phyloP scores from a whole-genome alignment of 1,140 invertebrate species.

The Vanessa tameamea region DNA sequence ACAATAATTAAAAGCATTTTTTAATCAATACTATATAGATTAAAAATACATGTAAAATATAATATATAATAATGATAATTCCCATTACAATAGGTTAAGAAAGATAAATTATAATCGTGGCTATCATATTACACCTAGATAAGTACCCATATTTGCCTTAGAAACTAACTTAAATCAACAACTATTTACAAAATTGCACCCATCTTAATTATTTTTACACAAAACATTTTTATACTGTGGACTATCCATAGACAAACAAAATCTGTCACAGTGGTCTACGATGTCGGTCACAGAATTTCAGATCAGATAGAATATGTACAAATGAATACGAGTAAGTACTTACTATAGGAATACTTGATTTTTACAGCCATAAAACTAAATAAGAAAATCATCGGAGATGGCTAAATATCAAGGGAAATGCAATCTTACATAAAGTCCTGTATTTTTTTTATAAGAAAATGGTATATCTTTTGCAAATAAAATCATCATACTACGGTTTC shows the following conservation, averaged over 20 bases:
- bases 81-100: not conserved
- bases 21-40: not conserved
- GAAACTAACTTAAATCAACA: slow-evolving; percentile 19
- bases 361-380: no score
- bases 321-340: no score
- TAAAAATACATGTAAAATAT: slow-evolving; percentile 8
- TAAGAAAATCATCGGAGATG: no score
- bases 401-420: no score
- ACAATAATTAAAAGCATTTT: slow-evolving; percentile 6
- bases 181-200: slow-evolving; percentile 25
- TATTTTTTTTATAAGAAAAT: no score
- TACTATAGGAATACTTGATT: no score
- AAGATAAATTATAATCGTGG: slow-evolving; percentile 14
- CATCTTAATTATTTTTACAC: slow-evolving; percentile 4
- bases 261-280: no score
- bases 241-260: not conserved
- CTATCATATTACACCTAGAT: slow-evolving; percentile 14
- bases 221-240: not conserved
- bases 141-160: slow-evolving; percentile 30
- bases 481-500: no score
- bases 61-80: not conserved
- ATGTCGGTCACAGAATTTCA: no score
- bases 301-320: no score
- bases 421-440: no score
- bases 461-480: no score